These are phyloP conservation scores for Odocoileus hemionus DNA, from an alignment of 2,113 vertebrate genomes.

Conservation along the genomic window DNA sequence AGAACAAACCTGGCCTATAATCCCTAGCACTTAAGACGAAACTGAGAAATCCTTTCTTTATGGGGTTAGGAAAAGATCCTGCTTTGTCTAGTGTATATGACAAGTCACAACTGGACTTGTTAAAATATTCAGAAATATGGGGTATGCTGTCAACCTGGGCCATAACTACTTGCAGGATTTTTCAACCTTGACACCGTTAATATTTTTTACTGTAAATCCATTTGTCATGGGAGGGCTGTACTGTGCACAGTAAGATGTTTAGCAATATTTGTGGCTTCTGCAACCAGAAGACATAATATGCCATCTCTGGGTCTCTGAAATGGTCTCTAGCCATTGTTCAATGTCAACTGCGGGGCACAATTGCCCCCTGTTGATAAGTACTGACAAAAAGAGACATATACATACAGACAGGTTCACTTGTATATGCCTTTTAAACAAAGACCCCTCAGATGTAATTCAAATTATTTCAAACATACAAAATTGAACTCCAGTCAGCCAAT, in stretches of 20 bases:
- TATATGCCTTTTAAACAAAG: background rate
- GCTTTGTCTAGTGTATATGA: background rate
- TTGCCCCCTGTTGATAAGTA: accelerated
- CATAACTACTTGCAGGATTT: background rate
- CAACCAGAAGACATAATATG: background rate
- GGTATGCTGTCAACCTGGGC: background rate
- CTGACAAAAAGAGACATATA: background rate
- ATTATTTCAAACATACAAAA: background rate
- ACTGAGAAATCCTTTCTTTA: background rate
- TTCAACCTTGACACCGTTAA: background rate
- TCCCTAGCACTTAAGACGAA: background rate
- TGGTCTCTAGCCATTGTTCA: background rate
- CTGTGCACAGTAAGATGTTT: background rate
- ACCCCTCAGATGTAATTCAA: background rate
- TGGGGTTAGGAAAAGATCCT: background rate
- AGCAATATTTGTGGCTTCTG: background rate
- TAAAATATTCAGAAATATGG: background rate
- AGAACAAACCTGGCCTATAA: background rate
- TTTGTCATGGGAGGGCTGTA: background rate
- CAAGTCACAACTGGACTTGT: background rate
- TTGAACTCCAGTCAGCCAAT: background rate
- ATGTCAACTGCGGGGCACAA: background rate
- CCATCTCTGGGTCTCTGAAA: background rate
- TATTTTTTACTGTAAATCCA: background rate
- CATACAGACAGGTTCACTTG: background rate